A percentile compares a stretch with the other conserved stretches of the same genome.
These are phyloP conservation scores for Sinotaia quadrata DNA, from an alignment of 2,888 invertebrate species.

Conservation along the genomic window DNA sequence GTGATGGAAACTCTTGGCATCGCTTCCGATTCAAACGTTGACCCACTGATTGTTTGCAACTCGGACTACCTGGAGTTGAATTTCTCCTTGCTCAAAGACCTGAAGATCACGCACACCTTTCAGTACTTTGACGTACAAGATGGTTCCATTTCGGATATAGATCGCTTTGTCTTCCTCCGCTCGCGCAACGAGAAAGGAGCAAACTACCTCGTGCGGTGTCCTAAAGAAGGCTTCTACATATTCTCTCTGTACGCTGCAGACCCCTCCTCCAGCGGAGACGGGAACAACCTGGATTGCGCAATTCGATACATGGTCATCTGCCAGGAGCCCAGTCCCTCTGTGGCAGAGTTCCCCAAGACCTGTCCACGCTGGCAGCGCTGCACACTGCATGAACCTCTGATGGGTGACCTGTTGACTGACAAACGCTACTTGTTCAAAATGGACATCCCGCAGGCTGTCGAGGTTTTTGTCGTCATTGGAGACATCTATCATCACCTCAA, in stretches of 20 bases:
- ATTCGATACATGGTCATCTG: slow-evolving; percentile 67
- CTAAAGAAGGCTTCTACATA: slow-evolving; percentile 67
- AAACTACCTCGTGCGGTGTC: slow-evolving; percentile 68
- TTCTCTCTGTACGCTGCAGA: slow-evolving; percentile 66
- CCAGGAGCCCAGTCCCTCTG: slow-evolving; percentile 60
- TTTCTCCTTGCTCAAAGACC: slow-evolving; percentile 57
- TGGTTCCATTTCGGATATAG: slow-evolving; percentile 60
- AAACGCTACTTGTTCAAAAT: slow-evolving; percentile 64
- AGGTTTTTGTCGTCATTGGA: slow-evolving; percentile 65
- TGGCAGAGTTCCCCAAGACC: slow-evolving; percentile 63
- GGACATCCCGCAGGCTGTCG: slow-evolving; percentile 64
- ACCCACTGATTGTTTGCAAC: slow-evolving; percentile 62
- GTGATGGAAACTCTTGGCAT: slow-evolving; percentile 60
- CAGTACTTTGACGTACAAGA: slow-evolving; percentile 63
- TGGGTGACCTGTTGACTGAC: slow-evolving; percentile 65
- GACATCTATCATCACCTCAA: slow-evolving; percentile 66
- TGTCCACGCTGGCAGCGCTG: slow-evolving; percentile 66
- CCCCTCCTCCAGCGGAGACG: slow-evolving; percentile 27
- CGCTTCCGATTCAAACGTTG: slow-evolving; percentile 52
- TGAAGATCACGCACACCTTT: slow-evolving; percentile 66
- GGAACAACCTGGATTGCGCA: slow-evolving; percentile 61
- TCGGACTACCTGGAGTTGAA: slow-evolving; percentile 65
- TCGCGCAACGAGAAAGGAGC: slow-evolving; percentile 62
- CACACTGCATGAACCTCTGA: slow-evolving; percentile 66
- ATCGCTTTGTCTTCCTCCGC: slow-evolving; percentile 64